Conservation (phyloP, 2,888 invertebrate genomes). For the Mechanitis messenoides region DNA sequence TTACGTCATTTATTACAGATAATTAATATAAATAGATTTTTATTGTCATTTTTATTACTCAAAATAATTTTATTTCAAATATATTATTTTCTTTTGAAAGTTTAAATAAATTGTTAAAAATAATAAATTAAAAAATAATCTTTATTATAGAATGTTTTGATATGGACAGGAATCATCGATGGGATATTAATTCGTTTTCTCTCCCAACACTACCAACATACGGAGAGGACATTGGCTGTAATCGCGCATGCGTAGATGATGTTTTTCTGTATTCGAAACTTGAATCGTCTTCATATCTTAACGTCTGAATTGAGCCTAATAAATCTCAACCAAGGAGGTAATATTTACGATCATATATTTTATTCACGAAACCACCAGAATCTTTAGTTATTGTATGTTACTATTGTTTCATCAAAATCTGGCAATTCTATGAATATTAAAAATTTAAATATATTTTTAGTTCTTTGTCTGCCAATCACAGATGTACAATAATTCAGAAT, state of each 20-base stretch:
- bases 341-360: slow-evolving; percentile 41
- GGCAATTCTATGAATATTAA: too few species aligned
- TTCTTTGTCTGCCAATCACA: too few species aligned
- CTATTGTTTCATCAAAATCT: too few species aligned
- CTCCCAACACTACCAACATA: slow-evolving; percentile 38
- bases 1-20: background rate
- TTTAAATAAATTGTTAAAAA: too few species aligned
- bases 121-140: too few species aligned
- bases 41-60: background rate
- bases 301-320: slow-evolving; percentile 42
- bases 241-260: slow-evolving; percentile 55
- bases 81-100: too few species aligned
- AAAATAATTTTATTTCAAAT: background rate
- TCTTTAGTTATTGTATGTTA: slow-evolving; percentile 14
- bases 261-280: slow-evolving; percentile 58
- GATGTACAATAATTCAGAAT: too few species aligned
- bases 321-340: slow-evolving; percentile 44
- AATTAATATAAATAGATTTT: background rate
- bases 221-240: slow-evolving; percentile 51
- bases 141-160: too few species aligned
- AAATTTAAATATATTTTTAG: too few species aligned
- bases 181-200: slow-evolving; percentile 34
- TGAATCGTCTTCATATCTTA: slow-evolving; percentile 46
- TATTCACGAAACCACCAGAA: slow-evolving; percentile 45
- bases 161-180: slow-evolving; percentile 27